phyloP scores from a whole-genome alignment of 1,140 invertebrate species.

The Pseudomyrmex dendroicus region DNA sequence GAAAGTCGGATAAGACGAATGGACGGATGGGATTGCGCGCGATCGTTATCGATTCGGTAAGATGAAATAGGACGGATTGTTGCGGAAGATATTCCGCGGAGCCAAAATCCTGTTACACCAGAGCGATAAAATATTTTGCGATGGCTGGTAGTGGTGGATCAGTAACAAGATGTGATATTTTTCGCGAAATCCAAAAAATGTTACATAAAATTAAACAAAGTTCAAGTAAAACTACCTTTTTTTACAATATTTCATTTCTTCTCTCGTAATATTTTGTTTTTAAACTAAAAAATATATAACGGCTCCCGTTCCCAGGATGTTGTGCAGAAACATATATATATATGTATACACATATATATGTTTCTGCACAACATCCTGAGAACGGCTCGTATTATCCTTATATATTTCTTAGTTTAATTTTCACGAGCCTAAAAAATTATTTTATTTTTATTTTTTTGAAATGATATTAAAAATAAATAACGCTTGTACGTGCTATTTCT shows the following conservation, averaged over 20 bases:
- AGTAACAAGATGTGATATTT: neutral
- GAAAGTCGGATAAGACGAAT: constrained; percentile 49
- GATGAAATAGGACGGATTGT: constrained; percentile 29
- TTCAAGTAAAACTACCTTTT: neutral
- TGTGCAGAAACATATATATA: too few species aligned
- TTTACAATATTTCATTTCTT: neutral
- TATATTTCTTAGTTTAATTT: too few species aligned
- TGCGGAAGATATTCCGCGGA: neutral
- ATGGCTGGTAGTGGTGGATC: neutral
- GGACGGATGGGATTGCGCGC: constrained; percentile 1
- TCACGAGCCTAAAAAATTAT: too few species aligned
- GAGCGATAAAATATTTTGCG: too few species aligned
- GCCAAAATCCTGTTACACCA: neutral
- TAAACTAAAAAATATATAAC: too few species aligned
- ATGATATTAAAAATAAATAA: neutral
- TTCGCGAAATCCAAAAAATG: neutral
- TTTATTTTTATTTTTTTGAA: neutral
- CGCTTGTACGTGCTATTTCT: neutral
- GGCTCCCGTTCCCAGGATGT: too few species aligned
- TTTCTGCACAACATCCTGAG: too few species aligned
- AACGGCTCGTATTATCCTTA: too few species aligned
- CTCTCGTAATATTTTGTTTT: too few species aligned
- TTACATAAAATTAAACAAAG: neutral
- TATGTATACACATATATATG: too few species aligned
- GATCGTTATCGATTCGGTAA: constrained; percentile 34